Evolutionary conservation across 2,888 invertebrate species (phyloP).

Genomic region (Heterodera filipjevi): DNA sequence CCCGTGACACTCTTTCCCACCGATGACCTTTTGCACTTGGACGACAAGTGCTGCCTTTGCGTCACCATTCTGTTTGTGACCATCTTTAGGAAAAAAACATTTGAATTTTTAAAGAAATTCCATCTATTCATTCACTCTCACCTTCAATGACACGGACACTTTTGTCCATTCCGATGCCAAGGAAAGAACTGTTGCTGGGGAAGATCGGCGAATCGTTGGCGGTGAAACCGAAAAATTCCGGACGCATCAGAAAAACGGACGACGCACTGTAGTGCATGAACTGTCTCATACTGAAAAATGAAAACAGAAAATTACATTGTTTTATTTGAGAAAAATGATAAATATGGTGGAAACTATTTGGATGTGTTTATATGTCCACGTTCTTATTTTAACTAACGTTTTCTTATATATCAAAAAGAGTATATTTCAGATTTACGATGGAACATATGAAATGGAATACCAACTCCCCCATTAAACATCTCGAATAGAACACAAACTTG

Average conservation of each 20-base stretch:
- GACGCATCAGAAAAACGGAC: constrained; percentile 19
- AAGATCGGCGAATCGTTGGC: constrained; percentile 16
- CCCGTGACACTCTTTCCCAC: too few species aligned
- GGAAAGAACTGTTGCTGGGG: constrained; percentile 19
- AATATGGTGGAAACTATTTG: too few species aligned
- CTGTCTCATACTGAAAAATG: background rate
- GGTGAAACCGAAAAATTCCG: background rate
- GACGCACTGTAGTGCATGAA: constrained; percentile 19
- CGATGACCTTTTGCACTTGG: background rate
- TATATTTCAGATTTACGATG: too few species aligned
- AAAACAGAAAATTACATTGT: background rate
- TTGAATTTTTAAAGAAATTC: background rate
- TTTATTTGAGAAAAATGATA: background rate
- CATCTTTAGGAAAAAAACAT: background rate
- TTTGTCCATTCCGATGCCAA: constrained; percentile 32
- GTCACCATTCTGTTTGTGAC: background rate
- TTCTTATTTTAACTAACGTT: too few species aligned
- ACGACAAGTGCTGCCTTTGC: background rate
- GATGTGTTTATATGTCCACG: too few species aligned
- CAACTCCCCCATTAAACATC: background rate
- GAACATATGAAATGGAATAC: too few species aligned
- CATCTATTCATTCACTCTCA: too few species aligned
- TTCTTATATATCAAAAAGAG: too few species aligned
- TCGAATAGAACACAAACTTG: too few species aligned
- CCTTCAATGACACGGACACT: constrained; percentile 29